Evolutionary conservation across 2,797 vertebrate genomes (phyloP).

Genomic region (Harpagifer antarcticus): DNA sequence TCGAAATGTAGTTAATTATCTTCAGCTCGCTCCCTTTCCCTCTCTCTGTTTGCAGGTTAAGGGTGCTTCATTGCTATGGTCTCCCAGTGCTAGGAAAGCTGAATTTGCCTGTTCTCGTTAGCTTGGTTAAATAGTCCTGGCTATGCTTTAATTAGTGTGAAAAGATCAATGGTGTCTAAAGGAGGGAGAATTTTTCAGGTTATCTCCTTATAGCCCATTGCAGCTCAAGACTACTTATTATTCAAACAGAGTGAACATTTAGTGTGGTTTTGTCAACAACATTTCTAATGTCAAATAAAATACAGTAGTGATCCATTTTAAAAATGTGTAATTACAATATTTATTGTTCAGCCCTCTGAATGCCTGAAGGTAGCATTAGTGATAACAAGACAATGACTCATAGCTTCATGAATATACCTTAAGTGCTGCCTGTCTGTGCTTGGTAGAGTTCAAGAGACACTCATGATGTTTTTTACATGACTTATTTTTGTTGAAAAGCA

Average conservation of each 20-base stretch:
- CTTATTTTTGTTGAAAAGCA: slow-evolving; percentile 54
- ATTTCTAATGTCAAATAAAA: slow-evolving; percentile 28
- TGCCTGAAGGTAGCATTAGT: slow-evolving; percentile 54
- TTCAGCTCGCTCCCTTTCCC: slow-evolving; percentile 13
- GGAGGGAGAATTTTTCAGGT: slow-evolving; percentile 60
- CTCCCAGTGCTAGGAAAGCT: slow-evolving; percentile 55
- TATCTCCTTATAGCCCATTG: slow-evolving; percentile 68
- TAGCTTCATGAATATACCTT: slow-evolving; percentile 47
- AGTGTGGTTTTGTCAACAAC: not conserved
- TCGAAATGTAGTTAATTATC: slow-evolving; percentile 65
- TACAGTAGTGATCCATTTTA: slow-evolving; percentile 21
- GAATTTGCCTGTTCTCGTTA: slow-evolving; percentile 75
- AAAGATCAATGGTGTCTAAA: slow-evolving; percentile 82
- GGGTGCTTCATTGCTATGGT: slow-evolving; percentile 54
- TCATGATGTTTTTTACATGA: slow-evolving; percentile 43
- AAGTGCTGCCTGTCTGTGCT: slow-evolving; percentile 33
- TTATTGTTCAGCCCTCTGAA: slow-evolving; percentile 30
- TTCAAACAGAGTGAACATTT: slow-evolving; percentile 4
- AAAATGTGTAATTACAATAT: slow-evolving; percentile 22
- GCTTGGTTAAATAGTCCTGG: slow-evolving; percentile 83
- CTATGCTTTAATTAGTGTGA: slow-evolving; percentile 85
- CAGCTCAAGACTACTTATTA: slow-evolving; percentile 23
- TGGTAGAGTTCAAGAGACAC: slow-evolving; percentile 24
- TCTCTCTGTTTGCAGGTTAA: slow-evolving; percentile 37
- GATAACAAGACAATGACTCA: slow-evolving; percentile 57